These are phyloP conservation scores for Nesogale talazaci DNA, from an alignment of 2,113 vertebrate genomes.

Conservation along the genomic window DNA sequence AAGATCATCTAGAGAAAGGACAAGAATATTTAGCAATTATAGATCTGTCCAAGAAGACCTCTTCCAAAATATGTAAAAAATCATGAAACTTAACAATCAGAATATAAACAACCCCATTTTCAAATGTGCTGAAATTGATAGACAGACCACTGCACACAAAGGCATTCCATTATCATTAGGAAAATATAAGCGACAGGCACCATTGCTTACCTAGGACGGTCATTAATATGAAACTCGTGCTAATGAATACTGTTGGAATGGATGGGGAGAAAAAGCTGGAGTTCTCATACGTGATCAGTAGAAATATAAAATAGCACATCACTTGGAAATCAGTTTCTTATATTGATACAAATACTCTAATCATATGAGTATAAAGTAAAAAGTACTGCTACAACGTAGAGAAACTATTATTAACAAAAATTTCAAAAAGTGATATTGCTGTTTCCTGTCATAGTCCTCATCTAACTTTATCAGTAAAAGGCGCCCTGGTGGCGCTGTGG, in stretches of 20 bases:
- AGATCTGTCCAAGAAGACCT: background rate
- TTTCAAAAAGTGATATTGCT: too few species aligned
- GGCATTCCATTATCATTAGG: background rate
- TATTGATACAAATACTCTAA: conserved; percentile 2
- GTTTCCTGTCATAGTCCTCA: too few species aligned
- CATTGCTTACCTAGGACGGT: background rate
- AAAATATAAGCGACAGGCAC: background rate
- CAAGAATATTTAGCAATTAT: conserved; percentile 4
- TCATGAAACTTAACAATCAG: background rate
- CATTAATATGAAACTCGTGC: background rate
- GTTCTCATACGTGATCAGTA: background rate
- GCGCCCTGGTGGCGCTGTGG: too few species aligned
- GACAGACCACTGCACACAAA: background rate
- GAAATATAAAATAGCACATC: background rate
- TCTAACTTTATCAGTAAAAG: too few species aligned
- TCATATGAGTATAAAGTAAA: too few species aligned
- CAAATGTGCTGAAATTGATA: background rate
- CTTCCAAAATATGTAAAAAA: background rate
- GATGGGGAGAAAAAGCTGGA: background rate
- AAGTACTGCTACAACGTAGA: too few species aligned
- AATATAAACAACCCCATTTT: background rate
- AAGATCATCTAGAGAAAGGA: background rate
- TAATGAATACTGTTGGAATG: background rate
- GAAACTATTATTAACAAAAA: too few species aligned
- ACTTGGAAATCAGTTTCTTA: conserved; percentile 1